phyloP scores from a whole-genome alignment of 92 coral and sea anemone species.

The Chrysogorgia sp. region DNA sequence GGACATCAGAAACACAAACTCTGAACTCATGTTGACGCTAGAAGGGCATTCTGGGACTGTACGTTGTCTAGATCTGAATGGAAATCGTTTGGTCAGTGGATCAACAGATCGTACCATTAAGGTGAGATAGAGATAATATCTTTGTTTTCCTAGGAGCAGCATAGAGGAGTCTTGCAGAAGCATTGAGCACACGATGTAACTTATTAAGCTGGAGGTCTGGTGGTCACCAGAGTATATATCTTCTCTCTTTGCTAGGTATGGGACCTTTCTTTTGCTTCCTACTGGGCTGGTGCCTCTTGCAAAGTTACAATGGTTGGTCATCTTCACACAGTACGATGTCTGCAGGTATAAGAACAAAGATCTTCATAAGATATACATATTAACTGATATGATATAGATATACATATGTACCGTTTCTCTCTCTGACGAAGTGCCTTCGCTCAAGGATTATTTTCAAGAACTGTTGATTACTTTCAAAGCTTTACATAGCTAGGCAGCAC shows the following conservation, averaged over 20 bases:
- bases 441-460: too few species aligned
- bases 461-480: too few species aligned
- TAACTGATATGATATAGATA: neutral
- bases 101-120: conserved; percentile 96
- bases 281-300: conserved; percentile 99
- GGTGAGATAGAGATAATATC: too few species aligned
- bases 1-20: conserved; percentile 84
- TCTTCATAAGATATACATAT: neutral
- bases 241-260: conserved; percentile 67
- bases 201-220: too few species aligned
- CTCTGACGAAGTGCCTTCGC: too few species aligned
- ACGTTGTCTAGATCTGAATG: conserved; percentile 87
- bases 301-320: conserved; percentile 99
- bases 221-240: too few species aligned
- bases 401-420: too few species aligned
- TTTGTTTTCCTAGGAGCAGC: too few species aligned
- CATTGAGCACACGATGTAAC: too few species aligned
- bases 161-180: too few species aligned
- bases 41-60: conserved; percentile 99
- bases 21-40: conserved; percentile 84
- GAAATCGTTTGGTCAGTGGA: conserved; percentile 97
- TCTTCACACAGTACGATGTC: conserved; percentile 96
- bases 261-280: conserved; percentile 96
- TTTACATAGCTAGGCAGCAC: too few species aligned
- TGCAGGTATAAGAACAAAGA: conserved; percentile 65